Evolutionary conservation across 2,113 vertebrate species (phyloP).

Genomic region (Hypanus sabinus): DNA sequence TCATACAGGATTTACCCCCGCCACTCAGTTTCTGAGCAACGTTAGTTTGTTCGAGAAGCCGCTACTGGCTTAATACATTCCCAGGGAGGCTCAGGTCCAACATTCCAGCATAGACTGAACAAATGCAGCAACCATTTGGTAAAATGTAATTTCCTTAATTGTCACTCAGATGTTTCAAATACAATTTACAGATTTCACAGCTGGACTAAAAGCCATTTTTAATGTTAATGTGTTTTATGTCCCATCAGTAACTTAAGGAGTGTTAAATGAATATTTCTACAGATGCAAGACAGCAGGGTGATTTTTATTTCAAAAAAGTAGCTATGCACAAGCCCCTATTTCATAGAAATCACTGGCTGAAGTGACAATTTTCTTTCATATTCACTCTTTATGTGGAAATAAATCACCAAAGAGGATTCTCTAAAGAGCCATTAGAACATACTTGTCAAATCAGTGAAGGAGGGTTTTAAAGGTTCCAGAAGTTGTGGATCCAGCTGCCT

Average conservation of each 20-base stretch:
- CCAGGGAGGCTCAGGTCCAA: background rate
- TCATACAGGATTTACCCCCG: too few relatives aligned
- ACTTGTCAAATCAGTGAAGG: too few relatives aligned
- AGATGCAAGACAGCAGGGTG: background rate
- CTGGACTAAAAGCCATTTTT: background rate
- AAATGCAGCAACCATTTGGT: background rate
- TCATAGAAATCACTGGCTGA: background rate
- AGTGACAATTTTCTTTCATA: too few relatives aligned
- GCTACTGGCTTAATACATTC: background rate
- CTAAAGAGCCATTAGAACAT: too few relatives aligned
- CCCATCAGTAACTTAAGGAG: background rate
- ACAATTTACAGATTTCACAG: background rate
- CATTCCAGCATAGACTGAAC: background rate
- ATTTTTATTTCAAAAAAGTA: background rate
- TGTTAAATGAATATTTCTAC: background rate
- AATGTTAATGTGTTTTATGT: background rate
- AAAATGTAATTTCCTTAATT: background rate
- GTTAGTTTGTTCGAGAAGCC: too few relatives aligned
- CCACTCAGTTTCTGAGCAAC: too few relatives aligned
- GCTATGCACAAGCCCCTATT: background rate
- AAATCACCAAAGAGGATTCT: too few relatives aligned
- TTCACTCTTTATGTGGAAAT: too few relatives aligned
- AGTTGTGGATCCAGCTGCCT: too few relatives aligned
- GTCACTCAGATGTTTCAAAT: background rate
- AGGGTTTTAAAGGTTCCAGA: too few relatives aligned